Base-by-base conservation (phyloP, 1,140 invertebrate genomes). In the Ips typographus region DNA sequence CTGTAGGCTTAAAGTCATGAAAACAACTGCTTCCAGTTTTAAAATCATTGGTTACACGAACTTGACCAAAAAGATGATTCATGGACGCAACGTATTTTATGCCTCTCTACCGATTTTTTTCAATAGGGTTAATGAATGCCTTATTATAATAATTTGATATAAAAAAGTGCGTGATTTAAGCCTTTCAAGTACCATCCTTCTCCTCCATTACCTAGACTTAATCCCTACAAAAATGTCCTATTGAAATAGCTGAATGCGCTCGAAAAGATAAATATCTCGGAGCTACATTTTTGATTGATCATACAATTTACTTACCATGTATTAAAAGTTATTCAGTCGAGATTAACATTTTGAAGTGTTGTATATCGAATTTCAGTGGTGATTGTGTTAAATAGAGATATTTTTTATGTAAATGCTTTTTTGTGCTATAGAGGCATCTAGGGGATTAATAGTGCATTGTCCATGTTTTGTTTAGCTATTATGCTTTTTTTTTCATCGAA, bases 241-340 rank as follows among this genome's bases (percentile, higher is more conserved):
- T 68, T 68, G 58, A 68, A 68, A 56, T 53, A 37, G 40, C 58
- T 68, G 66, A 68, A 68, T 59, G 58, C 57, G 66, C 62, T 51
- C 55, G 37, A 43, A 53, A 40, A 68, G 66, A 68, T 68, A 68
- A 68, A 39, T 42, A 68, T 68, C 66, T 68, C 40, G 47, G 53
- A 56, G 60, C 58, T 53, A 68, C 43, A 61, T 61, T 68, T 68
- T 68, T 68, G 66, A 68, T 68, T 68, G 66, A 68, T 68, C 63
- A 61, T 68, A 68, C 66, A 62, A 61, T 68, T 67, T 68, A 61
- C 59, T 61, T 57, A 49, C 52, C 44, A 68, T n/a, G 42, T 68
- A 68, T 55, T 61, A 61, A 40, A 68, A 68, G 58, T 68, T 68
- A 68, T 68, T 68, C 66, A 62, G 47, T 37, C 40, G 38, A 68